Base-by-base conservation (phyloP, 2,888 invertebrate species). In the Theretra japonica region DNA sequence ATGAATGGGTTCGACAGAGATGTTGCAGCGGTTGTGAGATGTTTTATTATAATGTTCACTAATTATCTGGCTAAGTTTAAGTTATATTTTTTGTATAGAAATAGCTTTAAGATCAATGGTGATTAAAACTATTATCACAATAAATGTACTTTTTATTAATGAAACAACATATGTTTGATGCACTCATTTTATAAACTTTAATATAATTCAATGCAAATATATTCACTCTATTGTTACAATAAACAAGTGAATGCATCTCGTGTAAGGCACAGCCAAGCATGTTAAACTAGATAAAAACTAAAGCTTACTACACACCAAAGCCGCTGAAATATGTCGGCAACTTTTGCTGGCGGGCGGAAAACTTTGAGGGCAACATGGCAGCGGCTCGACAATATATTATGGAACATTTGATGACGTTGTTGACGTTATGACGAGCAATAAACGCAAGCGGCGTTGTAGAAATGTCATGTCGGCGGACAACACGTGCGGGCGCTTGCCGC, bases 1-100 rank as follows among this genome's bases (percentile, higher is more conserved):
- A 88, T 90, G 87, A 81, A 86, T 86, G 86, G 88, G 86, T 89
- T 90, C 85, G 90, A 85, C 77, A 88, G 85, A 86, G 83, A 88
- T 91, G 94, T 94, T 94, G 94, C 92, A 89, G 93, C 86, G 94
- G 94, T 94, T 94, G 94, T 94, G 94, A 94, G 93, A 93, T 91
- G 93, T 92, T 94, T 90, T 93, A 93, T 93, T 89, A 88, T 88
- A 86, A 93, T 92, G 93, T 93, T 94, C 91, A 93, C 91, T 93
- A 93, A 91, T 91, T 92, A 92, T 93, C 92, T 90, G 88, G 93
- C 88, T 92, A 93, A 90, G 89, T 88, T 85, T 93, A 94, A 93
- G 92, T 93, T 93, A 93, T 93, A 93, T 93, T 92, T 93, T 91
- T 94, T 94, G 94, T 93, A 94, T 94, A 94, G 93, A 91, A 83